A percentile compares a stretch with the other conserved stretches of the same genome.
Conservation (phyloP, 2,113 vertebrate species). For the Brachirus orientalis region DNA sequence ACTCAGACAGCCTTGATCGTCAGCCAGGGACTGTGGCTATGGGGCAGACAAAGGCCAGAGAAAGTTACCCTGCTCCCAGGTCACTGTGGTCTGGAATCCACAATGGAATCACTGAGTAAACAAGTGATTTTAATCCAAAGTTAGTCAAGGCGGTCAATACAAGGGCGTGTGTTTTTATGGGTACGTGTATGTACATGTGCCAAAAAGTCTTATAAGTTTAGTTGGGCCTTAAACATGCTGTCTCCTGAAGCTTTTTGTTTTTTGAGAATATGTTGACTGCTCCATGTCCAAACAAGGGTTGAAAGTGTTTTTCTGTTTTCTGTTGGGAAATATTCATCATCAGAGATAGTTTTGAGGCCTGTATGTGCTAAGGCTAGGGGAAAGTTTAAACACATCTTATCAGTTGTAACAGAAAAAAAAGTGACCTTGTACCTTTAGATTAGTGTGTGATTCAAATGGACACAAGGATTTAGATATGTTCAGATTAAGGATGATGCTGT, state of each 20-base stretch:
- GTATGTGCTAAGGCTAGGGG: constrained; percentile 4
- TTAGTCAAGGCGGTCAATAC: constrained; percentile 30
- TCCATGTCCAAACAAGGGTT: constrained; percentile 25
- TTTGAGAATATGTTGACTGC: constrained; percentile 14
- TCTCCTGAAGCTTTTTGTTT: constrained; percentile 37
- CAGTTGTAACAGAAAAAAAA: constrained; percentile 31
- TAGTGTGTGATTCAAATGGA: constrained; percentile 51
- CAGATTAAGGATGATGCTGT: constrained; percentile 56
- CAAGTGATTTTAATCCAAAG: constrained; percentile 54
- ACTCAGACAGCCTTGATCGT: constrained; percentile 65
- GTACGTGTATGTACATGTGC: constrained; percentile 16
- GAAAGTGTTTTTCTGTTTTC: constrained; percentile 25
- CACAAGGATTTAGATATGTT: constrained; percentile 61
- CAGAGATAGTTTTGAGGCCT: constrained; percentile 21
- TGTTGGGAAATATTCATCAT: constrained; percentile 41
- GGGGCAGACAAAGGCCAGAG: constrained; percentile 35
- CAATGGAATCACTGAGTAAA: constrained; percentile 62
- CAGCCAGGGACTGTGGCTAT: constrained; percentile 53
- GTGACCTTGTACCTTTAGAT: constrained; percentile 31
- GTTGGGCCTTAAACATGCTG: neutral
- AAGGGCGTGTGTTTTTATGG: constrained; percentile 29
- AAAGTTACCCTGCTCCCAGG: constrained; percentile 67
- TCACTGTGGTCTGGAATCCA: constrained; percentile 66
- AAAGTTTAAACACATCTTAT: constrained; percentile 47
- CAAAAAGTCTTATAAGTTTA: constrained; percentile 35